These are phyloP conservation scores for Periophthalmodon schlosseri DNA, from an alignment of 2,113 vertebrate species.

Conservation along the genomic window DNA sequence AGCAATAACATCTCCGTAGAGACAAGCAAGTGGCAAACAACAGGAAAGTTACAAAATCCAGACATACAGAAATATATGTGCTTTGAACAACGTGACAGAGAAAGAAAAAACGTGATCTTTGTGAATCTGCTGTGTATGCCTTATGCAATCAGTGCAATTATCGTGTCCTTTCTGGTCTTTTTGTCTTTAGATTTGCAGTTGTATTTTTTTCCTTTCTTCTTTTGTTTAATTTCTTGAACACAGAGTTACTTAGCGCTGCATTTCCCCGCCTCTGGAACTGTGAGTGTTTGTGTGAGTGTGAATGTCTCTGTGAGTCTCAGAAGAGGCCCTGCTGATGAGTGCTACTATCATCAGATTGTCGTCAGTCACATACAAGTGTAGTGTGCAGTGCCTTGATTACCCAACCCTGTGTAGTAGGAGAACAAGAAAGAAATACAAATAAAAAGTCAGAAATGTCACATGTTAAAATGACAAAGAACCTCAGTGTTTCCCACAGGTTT, in stretches of 20 bases:
- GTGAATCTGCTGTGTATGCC: constrained; percentile 10
- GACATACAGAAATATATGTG: constrained; percentile 11
- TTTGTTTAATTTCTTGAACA: not conserved
- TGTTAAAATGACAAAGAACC: not conserved
- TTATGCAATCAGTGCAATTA: constrained; percentile 30
- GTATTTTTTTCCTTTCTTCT: not conserved
- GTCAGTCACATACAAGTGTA: constrained; percentile 1
- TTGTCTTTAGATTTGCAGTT: constrained; percentile 13
- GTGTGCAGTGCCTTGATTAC: constrained; percentile 23
- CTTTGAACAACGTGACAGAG: constrained; percentile 11
- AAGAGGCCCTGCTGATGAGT: constrained; percentile 41
- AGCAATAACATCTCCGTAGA: too few relatives aligned
- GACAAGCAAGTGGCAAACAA: too few relatives aligned
- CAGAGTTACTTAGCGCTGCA: constrained; percentile 1
- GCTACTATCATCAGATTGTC: constrained; percentile 32
- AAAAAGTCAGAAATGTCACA: constrained; percentile 6
- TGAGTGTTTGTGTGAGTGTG: constrained; percentile 37
- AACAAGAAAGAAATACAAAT: not conserved
- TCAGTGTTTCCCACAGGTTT: too few relatives aligned
- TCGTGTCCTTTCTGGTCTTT: constrained; percentile 15
- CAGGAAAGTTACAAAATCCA: too few relatives aligned
- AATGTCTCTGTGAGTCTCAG: constrained; percentile 36
- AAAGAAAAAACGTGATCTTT: not conserved
- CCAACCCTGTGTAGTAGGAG: constrained; percentile 13
- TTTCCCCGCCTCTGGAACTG: not conserved